A percentile compares a stretch with the other conserved stretches of the same genome.
Conservation (phyloP, 2,113 vertebrate species). For the Ciconia boyciana region DNA sequence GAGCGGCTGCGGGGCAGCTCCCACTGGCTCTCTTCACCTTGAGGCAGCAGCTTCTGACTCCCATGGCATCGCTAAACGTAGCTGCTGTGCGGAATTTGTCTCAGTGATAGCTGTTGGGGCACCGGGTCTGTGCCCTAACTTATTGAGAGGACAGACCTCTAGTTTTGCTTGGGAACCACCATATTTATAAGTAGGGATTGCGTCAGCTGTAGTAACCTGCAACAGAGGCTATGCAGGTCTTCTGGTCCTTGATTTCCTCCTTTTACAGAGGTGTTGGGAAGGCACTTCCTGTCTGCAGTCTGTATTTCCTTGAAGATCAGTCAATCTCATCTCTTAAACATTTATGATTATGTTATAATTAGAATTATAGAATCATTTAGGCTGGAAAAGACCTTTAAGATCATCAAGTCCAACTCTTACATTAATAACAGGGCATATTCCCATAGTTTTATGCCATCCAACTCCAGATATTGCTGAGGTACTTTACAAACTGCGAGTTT, state of each 20-base stretch:
- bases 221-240: rapidly evolving
- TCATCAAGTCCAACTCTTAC: not conserved
- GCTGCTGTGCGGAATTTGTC: rapidly evolving
- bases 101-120: rapidly evolving
- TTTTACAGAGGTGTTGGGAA: too few species aligned
- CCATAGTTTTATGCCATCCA: not conserved
- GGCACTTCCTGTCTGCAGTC: not conserved
- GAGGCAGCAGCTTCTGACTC: rapidly evolving
- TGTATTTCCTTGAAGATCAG: not conserved
- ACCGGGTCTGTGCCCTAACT: rapidly evolving
- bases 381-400: not conserved
- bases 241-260: not conserved
- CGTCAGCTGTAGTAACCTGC: too few species aligned
- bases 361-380: not conserved
- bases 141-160: rapidly evolving
- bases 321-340: not conserved
- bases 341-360: not conserved
- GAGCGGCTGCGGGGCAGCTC: not conserved
- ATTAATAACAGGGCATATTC: not conserved
- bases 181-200: not conserved
- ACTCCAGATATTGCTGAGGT: not conserved
- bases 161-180: not conserved
- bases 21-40: rapidly evolving
- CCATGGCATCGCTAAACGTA: rapidly evolving
- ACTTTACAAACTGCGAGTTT: not conserved